phyloP scores from a whole-genome alignment of 1,140 invertebrate species.

The Drosophila repletoides region DNA sequence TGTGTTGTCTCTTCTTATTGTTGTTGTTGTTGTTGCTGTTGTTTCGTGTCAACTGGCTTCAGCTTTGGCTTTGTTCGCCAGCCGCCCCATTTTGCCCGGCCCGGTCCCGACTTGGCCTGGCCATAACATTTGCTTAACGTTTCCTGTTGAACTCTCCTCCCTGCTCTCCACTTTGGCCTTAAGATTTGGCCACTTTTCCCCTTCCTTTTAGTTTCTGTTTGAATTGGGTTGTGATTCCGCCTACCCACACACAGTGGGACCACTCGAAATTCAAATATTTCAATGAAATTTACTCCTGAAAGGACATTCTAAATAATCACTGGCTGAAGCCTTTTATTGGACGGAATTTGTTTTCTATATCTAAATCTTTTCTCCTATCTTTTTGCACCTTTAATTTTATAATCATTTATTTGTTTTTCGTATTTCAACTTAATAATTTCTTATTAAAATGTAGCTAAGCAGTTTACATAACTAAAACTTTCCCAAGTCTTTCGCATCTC shows the following conservation, averaged over 20 bases:
- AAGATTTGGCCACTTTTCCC: constrained; percentile 4
- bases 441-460: no score
- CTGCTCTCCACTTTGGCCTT: constrained; percentile 24
- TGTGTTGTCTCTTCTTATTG: constrained; percentile 7
- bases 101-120: constrained; percentile 28
- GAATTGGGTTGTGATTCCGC: constrained; percentile 22
- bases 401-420: no score
- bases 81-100: constrained; percentile 62
- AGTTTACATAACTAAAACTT: no score
- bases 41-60: constrained; percentile 68
- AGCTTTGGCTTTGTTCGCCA: constrained; percentile 60
- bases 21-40: constrained; percentile 36
- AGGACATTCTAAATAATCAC: no score
- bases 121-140: constrained; percentile 74
- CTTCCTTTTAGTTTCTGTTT: not conserved
- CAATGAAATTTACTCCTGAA: no score
- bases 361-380: no score
- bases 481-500: no score
- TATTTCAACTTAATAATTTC: no score
- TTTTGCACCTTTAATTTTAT: no score
- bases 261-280: not conserved
- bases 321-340: no score
- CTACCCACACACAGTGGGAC: constrained; percentile 24
- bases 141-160: constrained; percentile 63
- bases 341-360: no score